Base-by-base conservation (phyloP, 2,888 invertebrate species). In the Drosophila algonquin region DNA sequence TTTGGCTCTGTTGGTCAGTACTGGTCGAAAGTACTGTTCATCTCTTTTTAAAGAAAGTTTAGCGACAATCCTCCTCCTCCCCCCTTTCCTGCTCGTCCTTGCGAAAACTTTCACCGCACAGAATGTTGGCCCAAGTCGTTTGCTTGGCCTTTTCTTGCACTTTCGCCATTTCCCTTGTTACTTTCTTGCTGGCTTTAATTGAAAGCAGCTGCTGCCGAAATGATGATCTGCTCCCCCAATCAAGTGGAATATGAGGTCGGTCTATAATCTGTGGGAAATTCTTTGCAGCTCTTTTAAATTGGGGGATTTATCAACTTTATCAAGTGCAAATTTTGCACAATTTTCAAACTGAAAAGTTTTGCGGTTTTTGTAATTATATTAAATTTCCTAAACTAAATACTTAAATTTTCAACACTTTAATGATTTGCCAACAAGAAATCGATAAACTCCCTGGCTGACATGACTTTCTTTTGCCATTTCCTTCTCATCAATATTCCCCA, bases 111-210 rank as follows among this genome's bases (percentile, higher is more conserved):
- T 63, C 32, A 32, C 45, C 16, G n/a, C 14, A 10, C 46, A 21
- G 40, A 67, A 81, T 80, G 69, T 83, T 83, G 10, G 14, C 27
- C 47, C 69, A 69, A 71, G 72, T 81, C 74, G 59, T 48, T 50
- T 56, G 61, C 63, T 44, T 51, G 53, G 63, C 56, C 59, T 59
- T 21, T 61, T 44, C 53, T 64, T 78, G 62, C 71, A 59, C 64
- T 71, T 67, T 67, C 56, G 65, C 59, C 61, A 52, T 45, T 16
- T 35, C 21, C 18, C n/a, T 24, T 44, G 54, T 64, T 64, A 45
- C 55, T 71, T 71, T 56, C 45, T 51, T 73, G 51, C 61, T 75
- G 65, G 69, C 71, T 65, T 65, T 73, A 82, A 81, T 74, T 79
- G 72, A 67, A 63, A 73, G 62, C 80, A 74, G 77, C 72, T 75